Conservation (phyloP, 2,888 invertebrate genomes). For the Drosophila pseudotakahashii region DNA sequence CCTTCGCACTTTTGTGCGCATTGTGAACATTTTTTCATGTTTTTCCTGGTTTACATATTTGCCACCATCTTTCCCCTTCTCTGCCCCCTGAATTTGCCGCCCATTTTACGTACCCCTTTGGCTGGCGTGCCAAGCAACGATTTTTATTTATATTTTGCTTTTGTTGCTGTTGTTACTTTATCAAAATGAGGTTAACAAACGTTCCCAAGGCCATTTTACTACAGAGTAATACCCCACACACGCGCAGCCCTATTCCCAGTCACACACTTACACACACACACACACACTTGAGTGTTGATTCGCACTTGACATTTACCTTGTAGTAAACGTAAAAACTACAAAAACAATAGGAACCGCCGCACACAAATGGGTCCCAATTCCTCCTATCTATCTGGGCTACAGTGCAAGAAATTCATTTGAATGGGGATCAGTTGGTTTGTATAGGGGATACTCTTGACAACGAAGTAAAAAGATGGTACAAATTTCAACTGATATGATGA, state of each 20-base stretch:
- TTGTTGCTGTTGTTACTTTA: constrained; percentile 63
- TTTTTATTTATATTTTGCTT: constrained; percentile 51
- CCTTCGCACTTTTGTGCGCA: background rate
- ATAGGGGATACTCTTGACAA: too few species aligned
- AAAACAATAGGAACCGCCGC: constrained; percentile 28
- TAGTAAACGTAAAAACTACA: constrained; percentile 62
- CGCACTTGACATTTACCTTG: constrained; percentile 79
- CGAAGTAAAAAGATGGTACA: too few species aligned
- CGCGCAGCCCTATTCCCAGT: constrained; percentile 22
- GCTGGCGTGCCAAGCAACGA: constrained; percentile 67
- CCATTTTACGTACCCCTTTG: background rate
- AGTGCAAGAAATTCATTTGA: constrained; percentile 9
- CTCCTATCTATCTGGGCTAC: constrained; percentile 28
- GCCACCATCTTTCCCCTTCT: background rate
- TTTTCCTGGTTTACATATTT: constrained; percentile 32
- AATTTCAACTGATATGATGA: too few species aligned
- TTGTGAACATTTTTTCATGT: constrained; percentile 27
- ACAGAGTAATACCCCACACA: constrained; percentile 40
- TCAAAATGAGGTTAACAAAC: constrained; percentile 78
- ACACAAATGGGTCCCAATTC: constrained; percentile 37
- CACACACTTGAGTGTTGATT: constrained; percentile 52
- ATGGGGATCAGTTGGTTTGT: background rate
- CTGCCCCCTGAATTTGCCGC: background rate
- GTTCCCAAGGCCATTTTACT: constrained; percentile 75
- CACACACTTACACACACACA: constrained; percentile 23